Evolutionary conservation across 1,140 invertebrate genomes (phyloP), one percentile per base, ranked within the genome.

Genomic region (Melipona quadrifasciata): DNA sequence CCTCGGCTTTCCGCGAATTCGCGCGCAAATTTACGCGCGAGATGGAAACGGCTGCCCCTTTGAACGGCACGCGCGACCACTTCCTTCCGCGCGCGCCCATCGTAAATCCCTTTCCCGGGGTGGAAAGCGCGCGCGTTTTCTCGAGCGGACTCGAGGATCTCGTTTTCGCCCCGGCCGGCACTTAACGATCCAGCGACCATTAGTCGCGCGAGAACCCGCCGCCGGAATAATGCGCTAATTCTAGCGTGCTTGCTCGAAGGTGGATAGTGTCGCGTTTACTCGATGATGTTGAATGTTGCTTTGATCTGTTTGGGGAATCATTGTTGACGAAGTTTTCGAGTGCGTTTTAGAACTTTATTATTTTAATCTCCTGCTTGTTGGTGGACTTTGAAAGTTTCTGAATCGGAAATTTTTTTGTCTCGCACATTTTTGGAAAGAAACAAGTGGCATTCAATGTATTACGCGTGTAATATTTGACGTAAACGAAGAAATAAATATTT

Each of bases 11-110:
- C 87, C 80, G 68, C 80, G 87, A 89, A 89, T 88, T 80, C 73
- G 51, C 80, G 85, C 84, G 84, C 80, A 86, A 89, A 89, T 89
- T 89, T 89, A 89, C 88, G 77, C 88, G 80, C 87, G 76, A 53
- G 84, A 89, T 81, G 80, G 76, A 74, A 84, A 86, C 73, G 76
- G 61, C 24, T 12, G 65, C 55, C 53, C 73, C 24, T 84, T 88
- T 88, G 87, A 86, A 64, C 78, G 71, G 74, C 82, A 70, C 61
- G 61, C 79, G 82, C 76, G 78, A 84, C 82, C 68, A 84, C 68
- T 79, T 84, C 82, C 76, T 83, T 81, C 82, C 82, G 72, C 39
- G 39, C 39, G 58, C 34, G 57, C n/a, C 51, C 71, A 47, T 55
- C 82, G 87, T 88, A 88, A 88, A 88, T 85, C 78, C 87, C 76